phyloP scores from a whole-genome alignment of 53 echinoderm and acorn worm genomes.

The Luidia sarsii region DNA sequence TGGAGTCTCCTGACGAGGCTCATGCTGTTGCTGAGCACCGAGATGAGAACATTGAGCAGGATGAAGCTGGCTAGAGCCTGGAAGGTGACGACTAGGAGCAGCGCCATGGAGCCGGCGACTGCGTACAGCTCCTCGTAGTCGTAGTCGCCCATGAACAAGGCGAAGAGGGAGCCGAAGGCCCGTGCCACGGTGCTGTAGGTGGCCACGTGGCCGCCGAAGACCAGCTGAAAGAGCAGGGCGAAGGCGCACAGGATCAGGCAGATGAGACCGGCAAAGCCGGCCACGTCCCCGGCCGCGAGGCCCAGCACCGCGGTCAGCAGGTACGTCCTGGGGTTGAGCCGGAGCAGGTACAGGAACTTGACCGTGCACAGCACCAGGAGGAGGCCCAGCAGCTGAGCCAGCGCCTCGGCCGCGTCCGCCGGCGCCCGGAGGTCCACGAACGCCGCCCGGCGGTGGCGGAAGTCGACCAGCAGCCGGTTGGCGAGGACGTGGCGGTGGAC shows the following conservation, averaged over 20 bases:
- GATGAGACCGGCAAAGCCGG: constrained; percentile 58
- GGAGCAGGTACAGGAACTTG: constrained; percentile 79
- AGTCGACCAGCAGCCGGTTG: constrained; percentile 42
- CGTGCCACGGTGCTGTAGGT: constrained; percentile 55
- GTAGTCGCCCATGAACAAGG: constrained; percentile 71
- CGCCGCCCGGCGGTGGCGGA: constrained; percentile 12
- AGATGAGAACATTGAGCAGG: constrained; percentile 70
- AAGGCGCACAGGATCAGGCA: constrained; percentile 56
- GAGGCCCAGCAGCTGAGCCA: constrained; percentile 64
- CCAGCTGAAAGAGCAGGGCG: constrained; percentile 62
- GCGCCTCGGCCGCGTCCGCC: constrained; percentile 62
- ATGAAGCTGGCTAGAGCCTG: constrained; percentile 36
- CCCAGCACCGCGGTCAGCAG: constrained; percentile 80
- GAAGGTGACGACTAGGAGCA: constrained; percentile 62
- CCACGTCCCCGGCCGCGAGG: constrained; percentile 45
- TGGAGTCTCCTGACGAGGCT: constrained; percentile 58
- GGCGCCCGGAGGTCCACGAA: constrained; percentile 72
- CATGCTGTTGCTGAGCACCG: constrained; percentile 74
- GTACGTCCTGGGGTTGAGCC: constrained; percentile 85
- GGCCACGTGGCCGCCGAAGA: constrained; percentile 50
- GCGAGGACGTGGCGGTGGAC: constrained; percentile 64
- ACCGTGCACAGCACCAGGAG: constrained; percentile 77
- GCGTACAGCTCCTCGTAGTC: constrained; percentile 45
- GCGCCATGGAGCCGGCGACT: constrained; percentile 49
- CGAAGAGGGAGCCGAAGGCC: constrained; percentile 69